Base-by-base conservation (phyloP, 92 coral and sea anemone species). In the Bergia puertoricense region DNA sequence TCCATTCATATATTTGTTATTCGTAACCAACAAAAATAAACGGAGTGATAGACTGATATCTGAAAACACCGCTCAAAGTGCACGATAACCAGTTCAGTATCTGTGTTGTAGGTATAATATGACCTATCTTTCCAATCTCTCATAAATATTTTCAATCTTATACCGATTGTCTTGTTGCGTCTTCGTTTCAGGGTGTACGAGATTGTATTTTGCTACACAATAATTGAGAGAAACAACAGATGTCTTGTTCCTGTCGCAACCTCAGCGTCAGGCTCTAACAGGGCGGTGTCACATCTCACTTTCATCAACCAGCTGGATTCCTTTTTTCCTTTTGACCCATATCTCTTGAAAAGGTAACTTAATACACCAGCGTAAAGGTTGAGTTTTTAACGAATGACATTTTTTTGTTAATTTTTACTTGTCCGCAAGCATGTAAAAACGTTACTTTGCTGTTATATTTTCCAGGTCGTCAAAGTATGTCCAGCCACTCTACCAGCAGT, bases 311-410 rank as follows among this genome's bases (percentile, higher is more conserved):
- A 93, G 81, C 88, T 97, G 85, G 99, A 97, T 69, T 91, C 99
- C 4, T 97, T 94, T 88, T 97, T 97, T 80, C 99, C 99, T 7
- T 97, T 95, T 80, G 99, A 97, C 65, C 99, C 99, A 0, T 97
- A 95, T 78, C 93, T 95, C 37, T 88, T 97, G 82, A 93, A 89
- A 81, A 92, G 95, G 99, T 92, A 78, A 68, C 87, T 81, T n/a
- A 57, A 10, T 0, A 42, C 14, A 48, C 2, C 59, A 6, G 16
- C 20, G 20, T 18, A 57, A 11, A 57, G 13, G 20, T 9, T 16
- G 69, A 3, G 2, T 18, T 22, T 62, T 62, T 4, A 1, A 2
- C 30, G 30, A 62, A 62, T 16, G 30, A 62, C 23, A 22, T 62
- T 16, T 62, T 62, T 62, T 20, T 2, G n/a, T 62, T 62, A 62